phyloP scores from a whole-genome alignment of 2,888 invertebrate species.

The Urechis unicinctus region DNA sequence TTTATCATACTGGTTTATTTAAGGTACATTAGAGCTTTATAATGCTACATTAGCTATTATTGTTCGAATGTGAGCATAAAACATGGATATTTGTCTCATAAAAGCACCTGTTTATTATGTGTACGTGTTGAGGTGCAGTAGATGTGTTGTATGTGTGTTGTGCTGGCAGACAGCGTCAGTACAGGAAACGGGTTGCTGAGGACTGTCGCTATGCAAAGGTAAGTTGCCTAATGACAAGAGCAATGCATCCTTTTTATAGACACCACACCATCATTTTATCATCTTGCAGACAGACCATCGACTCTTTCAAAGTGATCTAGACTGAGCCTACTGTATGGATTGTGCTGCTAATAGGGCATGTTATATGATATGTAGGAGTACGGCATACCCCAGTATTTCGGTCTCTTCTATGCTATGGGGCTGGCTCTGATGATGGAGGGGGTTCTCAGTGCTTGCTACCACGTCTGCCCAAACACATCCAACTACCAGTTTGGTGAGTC shows the following conservation, averaged over 20 bases:
- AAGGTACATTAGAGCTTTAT: conserved; percentile 13
- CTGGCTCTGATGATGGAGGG: conserved; percentile 81
- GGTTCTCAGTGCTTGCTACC: conserved; percentile 77
- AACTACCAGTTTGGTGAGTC: conserved; percentile 86
- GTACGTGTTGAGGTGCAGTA: no score
- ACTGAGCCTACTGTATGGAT: no score
- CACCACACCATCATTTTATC: no score
- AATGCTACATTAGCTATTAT: conserved; percentile 6
- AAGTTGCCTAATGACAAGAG: not conserved
- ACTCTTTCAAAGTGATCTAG: no score
- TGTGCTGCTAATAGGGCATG: not conserved
- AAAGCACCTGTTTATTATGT: no score
- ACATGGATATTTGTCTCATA: no score
- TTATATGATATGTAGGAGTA: conserved; percentile 18
- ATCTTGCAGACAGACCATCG: no score
- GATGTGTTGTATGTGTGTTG: no score
- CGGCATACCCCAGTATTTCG: conserved; percentile 57
- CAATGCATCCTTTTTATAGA: no score
- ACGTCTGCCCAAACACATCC: conserved; percentile 79
- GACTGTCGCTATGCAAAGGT: not conserved
- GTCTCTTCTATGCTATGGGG: conserved; percentile 81
- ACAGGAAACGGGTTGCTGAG: not conserved
- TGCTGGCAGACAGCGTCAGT: not conserved
- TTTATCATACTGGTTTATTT: conserved; percentile 63
- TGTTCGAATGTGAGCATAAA: not conserved